Base-by-base conservation (phyloP, 2,797 vertebrate genomes). In the Anguilla megastoma region DNA sequence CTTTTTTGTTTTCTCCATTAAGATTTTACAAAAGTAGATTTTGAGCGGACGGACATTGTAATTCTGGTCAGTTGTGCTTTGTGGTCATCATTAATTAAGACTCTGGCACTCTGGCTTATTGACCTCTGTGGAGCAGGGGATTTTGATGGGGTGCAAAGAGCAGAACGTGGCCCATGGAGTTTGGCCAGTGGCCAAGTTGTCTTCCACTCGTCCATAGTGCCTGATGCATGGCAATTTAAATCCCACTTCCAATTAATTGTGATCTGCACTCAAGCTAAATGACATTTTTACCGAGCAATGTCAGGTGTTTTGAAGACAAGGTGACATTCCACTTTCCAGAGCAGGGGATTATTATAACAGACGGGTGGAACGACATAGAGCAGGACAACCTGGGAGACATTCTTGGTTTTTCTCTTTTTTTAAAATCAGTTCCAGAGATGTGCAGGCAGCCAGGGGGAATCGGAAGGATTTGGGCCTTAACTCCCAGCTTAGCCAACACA, bases 231-330 rank as follows among this genome's bases (percentile, higher is more conserved):
- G 95, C 95, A 95, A 96, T 96, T 96, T 96, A 96, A 96, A 96
- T 96, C 95, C 95, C 95, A 94, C 94, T 91, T 96, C 95, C 96
- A 97, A 97, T 96, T 97, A 97, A 96, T 96, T 96, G 95, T 95
- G 95, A 96, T 96, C 95, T 96, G 94, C 93, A 95, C 95, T 96
- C 94, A 95, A 96, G 95, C 96, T 96, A 96, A 96, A 96, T 96
- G 93, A 95, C 96, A 95, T 96, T 96, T 92, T 95, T 91, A 88
- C 94, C 92, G 93, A 96, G 94, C 94, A 94, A 95, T 96, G 96
- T 95, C 95, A 94, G 94, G 94, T 95, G 94, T 94, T 94, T 96
- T 95, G 93, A 95, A 95, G 94, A 95, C 96, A 96, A 96, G 96
- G 96, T 97, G 96, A 96, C 96, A 96, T 96, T 96, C 95, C 92